Percentiles rank a stretch among this genome's conserved stretches.
Evolutionary conservation across 2,113 vertebrate genomes (phyloP).

Genomic region (Toxostoma redivivum): DNA sequence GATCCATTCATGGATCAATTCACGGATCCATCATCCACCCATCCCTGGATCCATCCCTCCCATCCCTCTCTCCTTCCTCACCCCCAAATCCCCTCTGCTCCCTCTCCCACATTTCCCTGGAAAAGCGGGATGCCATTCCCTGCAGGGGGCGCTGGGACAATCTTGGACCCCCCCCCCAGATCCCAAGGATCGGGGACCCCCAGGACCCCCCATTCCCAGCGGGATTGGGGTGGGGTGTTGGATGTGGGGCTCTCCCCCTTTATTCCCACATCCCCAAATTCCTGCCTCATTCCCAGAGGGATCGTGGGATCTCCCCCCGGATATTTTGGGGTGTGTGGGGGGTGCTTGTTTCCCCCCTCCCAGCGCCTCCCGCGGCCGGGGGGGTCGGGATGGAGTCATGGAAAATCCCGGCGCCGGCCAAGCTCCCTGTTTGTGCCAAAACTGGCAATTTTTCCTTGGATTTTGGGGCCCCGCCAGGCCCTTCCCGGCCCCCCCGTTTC

Average conservation of each 20-base stretch:
- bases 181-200: not conserved
- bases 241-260: not conserved
- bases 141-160: fast-evolving
- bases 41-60: not conserved
- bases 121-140: not conserved
- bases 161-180: fast-evolving
- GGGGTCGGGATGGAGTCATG: constrained; percentile 67
- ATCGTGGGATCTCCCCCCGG: not conserved
- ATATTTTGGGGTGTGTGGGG: not conserved
- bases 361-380: not conserved
- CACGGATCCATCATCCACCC: not conserved
- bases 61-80: not conserved
- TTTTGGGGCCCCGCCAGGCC: constrained; percentile 15
- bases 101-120: fast-evolving
- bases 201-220: not conserved
- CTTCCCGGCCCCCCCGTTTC: not conserved
- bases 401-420: constrained; percentile 73
- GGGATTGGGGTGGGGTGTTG: no score
- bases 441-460: constrained; percentile 40
- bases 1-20: not conserved
- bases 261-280: not conserved
- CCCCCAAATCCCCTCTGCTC: not conserved
- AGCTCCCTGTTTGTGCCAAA: constrained; percentile 69
- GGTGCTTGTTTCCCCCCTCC: not conserved
- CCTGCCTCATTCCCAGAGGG: not conserved